A percentile compares a stretch with the other conserved stretches of the same genome.
These are phyloP conservation scores for Anguilla megastoma DNA, from an alignment of 2,797 vertebrate species.

Conservation along the genomic window DNA sequence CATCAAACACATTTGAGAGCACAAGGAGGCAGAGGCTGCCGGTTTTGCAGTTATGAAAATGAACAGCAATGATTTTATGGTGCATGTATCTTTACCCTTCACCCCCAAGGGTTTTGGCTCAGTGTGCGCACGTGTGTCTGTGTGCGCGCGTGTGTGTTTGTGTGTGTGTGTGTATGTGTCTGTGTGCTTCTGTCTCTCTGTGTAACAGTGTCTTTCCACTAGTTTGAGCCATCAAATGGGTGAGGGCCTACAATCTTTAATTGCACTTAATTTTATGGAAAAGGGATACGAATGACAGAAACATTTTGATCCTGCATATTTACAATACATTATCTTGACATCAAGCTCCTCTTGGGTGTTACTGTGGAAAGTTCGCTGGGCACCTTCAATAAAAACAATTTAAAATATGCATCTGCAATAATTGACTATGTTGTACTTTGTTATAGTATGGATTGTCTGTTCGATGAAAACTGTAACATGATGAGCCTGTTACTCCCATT, in stretches of 20 bases:
- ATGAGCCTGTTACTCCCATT: too few relatives aligned
- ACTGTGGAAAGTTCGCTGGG: background rate
- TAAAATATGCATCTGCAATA: background rate
- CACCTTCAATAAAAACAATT: background rate
- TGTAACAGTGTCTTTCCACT: background rate
- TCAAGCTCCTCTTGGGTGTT: background rate
- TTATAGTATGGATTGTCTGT: background rate
- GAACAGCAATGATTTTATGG: conserved; percentile 18
- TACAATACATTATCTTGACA: background rate
- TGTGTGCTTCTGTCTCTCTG: background rate
- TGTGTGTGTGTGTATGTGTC: background rate
- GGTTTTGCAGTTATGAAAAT: background rate
- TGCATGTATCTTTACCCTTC: background rate
- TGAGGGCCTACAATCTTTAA: background rate
- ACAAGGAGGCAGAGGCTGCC: conserved; percentile 25
- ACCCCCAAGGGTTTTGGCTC: background rate
- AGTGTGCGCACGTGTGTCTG: background rate
- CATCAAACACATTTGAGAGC: conserved; percentile 17
- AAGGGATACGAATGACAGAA: conserved; percentile 21
- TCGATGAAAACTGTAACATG: background rate
- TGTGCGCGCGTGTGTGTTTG: background rate
- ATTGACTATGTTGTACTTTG: background rate
- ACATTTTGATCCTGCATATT: background rate
- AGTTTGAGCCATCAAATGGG: background rate
- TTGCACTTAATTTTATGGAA: conserved; percentile 18